Percentiles rank a stretch among this genome's conserved stretches.
Conservation (phyloP, 1,140 invertebrate species). For the Drosophila biarmipes region DNA sequence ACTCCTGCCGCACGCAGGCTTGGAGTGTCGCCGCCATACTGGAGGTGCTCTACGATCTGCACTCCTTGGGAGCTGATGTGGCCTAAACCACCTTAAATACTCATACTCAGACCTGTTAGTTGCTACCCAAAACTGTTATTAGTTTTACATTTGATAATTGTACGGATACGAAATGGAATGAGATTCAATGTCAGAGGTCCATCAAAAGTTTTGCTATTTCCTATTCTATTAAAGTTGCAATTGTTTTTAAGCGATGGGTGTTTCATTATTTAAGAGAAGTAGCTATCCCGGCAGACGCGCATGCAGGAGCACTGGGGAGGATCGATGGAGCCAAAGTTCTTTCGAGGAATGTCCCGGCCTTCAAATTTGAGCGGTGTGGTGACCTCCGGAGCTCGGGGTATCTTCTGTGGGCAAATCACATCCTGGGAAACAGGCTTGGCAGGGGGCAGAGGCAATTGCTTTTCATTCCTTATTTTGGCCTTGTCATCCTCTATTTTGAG, state of each 20-base stretch:
- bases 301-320: conserved; percentile 59
- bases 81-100: conserved; percentile 26
- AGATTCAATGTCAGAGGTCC: conserved; percentile 1
- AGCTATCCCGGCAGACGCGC: conserved; percentile 57
- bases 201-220: conserved; percentile 39
- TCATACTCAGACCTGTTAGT: conserved; percentile 44
- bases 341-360: conserved; percentile 19
- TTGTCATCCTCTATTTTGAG: background rate
- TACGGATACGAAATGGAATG: conserved; percentile 9
- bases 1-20: conserved; percentile 97
- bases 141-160: conserved; percentile 37
- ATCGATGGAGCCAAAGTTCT: conserved; percentile 46
- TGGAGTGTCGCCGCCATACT: conserved; percentile 96
- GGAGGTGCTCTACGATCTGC: conserved; percentile 87
- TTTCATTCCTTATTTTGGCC: background rate
- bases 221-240: conserved; percentile 63
- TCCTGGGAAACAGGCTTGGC: background rate
- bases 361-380: background rate
- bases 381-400: background rate
- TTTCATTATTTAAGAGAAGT: conserved; percentile 48
- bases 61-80: conserved; percentile 73
- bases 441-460: background rate
- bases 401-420: background rate
- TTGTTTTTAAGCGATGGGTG: conserved; percentile 19
- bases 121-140: conserved; percentile 34